phyloP scores from a whole-genome alignment of 2,888 invertebrate species.

The Cheilosia vulpina region DNA sequence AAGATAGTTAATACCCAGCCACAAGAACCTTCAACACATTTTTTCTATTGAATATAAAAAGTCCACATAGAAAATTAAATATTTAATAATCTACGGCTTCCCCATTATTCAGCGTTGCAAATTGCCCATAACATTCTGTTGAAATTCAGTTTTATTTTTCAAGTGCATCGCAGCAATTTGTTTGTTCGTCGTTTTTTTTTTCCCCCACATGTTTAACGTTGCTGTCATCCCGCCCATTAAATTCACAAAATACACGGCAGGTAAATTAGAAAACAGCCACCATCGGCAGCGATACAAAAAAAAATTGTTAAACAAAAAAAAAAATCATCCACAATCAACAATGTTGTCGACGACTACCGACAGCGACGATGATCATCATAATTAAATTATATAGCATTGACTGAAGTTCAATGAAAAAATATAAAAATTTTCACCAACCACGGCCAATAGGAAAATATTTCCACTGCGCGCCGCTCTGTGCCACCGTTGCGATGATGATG shows the following conservation, averaged over 20 bases:
- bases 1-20: conserved; percentile 40
- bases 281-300: conserved; percentile 23
- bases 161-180: conserved; percentile 65
- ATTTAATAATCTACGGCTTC: conserved; percentile 19
- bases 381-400: conserved; percentile 73
- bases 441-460: conserved; percentile 60
- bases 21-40: conserved; percentile 51
- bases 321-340: neutral
- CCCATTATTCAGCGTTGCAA: conserved; percentile 22
- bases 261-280: conserved; percentile 58
- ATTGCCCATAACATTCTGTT: conserved; percentile 11
- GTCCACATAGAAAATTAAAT: neutral
- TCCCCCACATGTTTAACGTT: conserved; percentile 1
- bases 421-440: conserved; percentile 61
- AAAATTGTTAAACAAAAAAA: conserved; percentile 1
- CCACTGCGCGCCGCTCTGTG: neutral
- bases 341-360: conserved; percentile 32
- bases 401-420: conserved; percentile 70
- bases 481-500: conserved; percentile 28
- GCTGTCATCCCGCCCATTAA: conserved; percentile 52
- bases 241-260: conserved; percentile 64
- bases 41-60: conserved; percentile 11
- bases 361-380: conserved; percentile 66
- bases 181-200: conserved; percentile 18
- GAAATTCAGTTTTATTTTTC: conserved; percentile 34